Conservation (phyloP, 2,113 vertebrate genomes). For the Chrysemys picta region DNA sequence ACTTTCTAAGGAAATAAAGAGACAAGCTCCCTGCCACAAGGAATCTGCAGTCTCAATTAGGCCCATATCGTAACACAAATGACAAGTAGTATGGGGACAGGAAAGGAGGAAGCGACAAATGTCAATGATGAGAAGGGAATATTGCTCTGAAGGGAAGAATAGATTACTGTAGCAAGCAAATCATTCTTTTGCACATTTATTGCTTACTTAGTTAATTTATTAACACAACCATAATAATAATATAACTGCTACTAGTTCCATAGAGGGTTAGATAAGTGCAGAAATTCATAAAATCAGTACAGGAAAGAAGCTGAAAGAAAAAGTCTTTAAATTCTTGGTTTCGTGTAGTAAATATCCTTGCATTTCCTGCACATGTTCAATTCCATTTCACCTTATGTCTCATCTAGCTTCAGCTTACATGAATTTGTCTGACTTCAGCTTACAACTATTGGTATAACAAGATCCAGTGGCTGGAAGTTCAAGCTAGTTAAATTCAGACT, state of each 20-base stretch:
- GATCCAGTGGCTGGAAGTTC: neutral
- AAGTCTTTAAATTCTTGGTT: neutral
- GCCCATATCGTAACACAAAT: neutral
- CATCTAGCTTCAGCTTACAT: neutral
- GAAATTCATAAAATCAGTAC: neutral
- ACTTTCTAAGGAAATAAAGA: neutral
- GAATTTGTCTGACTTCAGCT: neutral
- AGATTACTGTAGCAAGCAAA: neutral
- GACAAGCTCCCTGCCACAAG: neutral
- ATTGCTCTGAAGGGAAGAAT: neutral
- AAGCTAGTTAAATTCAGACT: neutral
- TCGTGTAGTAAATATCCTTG: neutral
- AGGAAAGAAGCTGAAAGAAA: neutral
- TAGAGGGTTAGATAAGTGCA: neutral
- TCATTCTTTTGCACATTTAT: neutral
- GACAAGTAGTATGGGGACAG: neutral
- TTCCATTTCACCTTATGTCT: neutral
- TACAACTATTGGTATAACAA: neutral
- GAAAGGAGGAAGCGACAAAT: neutral
- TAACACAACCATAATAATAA: neutral
- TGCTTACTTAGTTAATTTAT: neutral
- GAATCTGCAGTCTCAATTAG: neutral
- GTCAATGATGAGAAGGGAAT: neutral
- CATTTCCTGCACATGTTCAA: neutral
- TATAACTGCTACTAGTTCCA: neutral